These are phyloP conservation scores for Macrostomum lignano DNA, from an alignment of 1,140 invertebrate species.

Conservation along the genomic window DNA sequence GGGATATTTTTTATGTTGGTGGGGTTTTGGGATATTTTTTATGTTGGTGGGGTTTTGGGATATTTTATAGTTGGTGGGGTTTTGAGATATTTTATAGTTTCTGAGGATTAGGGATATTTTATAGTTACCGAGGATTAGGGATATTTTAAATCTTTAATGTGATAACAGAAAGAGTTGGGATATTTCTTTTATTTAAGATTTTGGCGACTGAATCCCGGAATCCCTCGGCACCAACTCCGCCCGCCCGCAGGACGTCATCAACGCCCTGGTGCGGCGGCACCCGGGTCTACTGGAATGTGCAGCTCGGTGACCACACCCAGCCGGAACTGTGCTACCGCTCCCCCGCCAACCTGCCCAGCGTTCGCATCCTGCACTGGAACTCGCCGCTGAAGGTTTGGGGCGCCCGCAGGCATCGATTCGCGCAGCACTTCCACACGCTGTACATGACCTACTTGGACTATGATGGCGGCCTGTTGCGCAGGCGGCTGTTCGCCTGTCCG, in stretches of 20 bases:
- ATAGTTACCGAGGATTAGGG: too few species aligned
- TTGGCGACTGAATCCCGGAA: too few species aligned
- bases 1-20: too few species aligned
- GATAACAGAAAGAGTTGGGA: too few species aligned
- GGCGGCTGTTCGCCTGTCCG: slow-evolving; percentile 44
- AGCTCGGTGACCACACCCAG: slow-evolving; percentile 55
- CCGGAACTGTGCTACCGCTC: slow-evolving; percentile 48
- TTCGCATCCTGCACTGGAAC: slow-evolving; percentile 67
- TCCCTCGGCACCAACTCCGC: too few species aligned
- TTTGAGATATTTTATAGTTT: too few species aligned
- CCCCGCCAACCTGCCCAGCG: slow-evolving; percentile 9
- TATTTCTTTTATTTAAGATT: too few species aligned
- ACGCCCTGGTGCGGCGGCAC: slow-evolving; percentile 51
- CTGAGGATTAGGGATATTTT: too few species aligned
- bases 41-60: too few species aligned
- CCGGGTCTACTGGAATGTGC: slow-evolving; percentile 64
- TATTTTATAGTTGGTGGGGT: too few species aligned
- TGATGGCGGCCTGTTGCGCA: slow-evolving; percentile 52
- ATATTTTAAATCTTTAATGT: too few species aligned
- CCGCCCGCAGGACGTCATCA: slow-evolving; percentile 64
- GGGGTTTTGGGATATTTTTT: too few species aligned
- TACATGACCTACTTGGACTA: slow-evolving; percentile 57
- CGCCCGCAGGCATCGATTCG: slow-evolving; percentile 27
- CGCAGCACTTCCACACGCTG: slow-evolving; percentile 52
- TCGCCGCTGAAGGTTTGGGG: slow-evolving; percentile 57